phyloP scores from a whole-genome alignment of 2,113 vertebrate genomes.

The Pelecanus crispus region DNA sequence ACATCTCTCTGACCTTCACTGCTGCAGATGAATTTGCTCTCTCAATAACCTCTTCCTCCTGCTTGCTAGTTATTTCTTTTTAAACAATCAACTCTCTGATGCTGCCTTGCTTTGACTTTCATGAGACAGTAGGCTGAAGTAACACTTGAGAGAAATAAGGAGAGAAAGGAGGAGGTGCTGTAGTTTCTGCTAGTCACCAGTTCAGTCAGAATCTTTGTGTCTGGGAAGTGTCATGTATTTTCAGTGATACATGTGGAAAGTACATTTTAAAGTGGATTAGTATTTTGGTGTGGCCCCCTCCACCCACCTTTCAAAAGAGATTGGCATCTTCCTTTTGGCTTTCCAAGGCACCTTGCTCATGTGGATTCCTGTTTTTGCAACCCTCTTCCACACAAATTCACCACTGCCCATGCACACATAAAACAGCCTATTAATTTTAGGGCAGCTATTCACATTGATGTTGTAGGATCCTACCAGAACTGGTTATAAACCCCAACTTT shows the following conservation, averaged over 20 bases:
- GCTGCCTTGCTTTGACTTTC: background rate
- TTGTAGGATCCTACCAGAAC: background rate
- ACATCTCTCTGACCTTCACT: background rate
- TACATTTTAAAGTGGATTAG: conserved; percentile 35
- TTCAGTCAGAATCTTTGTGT: conserved; percentile 37
- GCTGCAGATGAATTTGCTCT: background rate
- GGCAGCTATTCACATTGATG: background rate
- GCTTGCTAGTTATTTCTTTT: background rate
- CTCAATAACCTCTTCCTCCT: background rate
- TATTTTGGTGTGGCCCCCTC: background rate
- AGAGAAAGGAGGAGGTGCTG: background rate
- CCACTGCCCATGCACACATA: background rate
- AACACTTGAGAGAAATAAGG: background rate
- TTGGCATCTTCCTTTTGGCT: background rate
- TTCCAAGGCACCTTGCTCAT: background rate
- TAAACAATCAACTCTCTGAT: background rate
- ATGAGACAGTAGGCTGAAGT: background rate
- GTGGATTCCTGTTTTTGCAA: background rate
- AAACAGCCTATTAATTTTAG: background rate
- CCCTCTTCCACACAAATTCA: background rate
- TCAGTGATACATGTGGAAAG: background rate
- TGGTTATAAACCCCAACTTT: background rate
- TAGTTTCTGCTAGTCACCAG: conserved; percentile 45
- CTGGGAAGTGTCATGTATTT: conserved; percentile 20
- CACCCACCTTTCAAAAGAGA: background rate